Conservation (phyloP, 2,888 invertebrate species). For the Xestia rhomboidea region DNA sequence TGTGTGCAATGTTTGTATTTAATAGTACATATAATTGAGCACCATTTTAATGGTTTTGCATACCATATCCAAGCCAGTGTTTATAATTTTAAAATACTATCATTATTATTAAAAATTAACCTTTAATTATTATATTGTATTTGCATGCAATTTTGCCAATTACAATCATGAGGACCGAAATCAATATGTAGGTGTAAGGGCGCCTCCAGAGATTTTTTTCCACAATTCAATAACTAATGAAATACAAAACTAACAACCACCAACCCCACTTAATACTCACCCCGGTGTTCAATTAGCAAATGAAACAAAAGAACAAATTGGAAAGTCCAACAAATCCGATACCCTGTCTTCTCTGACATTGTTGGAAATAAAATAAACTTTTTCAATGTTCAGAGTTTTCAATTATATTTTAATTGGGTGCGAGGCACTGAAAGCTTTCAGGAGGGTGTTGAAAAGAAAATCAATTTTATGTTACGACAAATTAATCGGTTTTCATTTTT, state of each 20-base stretch:
- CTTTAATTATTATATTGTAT: too few relatives aligned
- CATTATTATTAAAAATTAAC: too few relatives aligned
- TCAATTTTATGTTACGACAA: neutral
- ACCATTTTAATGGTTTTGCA: neutral
- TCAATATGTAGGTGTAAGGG: neutral
- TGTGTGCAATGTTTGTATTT: neutral
- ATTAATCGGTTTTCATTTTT: neutral
- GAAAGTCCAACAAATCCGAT: neutral
- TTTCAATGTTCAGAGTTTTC: constrained; percentile 27
- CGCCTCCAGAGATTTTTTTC: too few relatives aligned
- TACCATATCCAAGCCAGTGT: neutral
- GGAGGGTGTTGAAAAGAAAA: constrained; percentile 21
- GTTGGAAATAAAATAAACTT: constrained; percentile 34
- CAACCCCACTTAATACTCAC: neutral
- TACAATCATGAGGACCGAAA: neutral
- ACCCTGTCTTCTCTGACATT: neutral
- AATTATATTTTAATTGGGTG: constrained; percentile 50
- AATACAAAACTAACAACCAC: neutral
- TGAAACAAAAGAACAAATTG: constrained; percentile 20
- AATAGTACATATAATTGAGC: neutral
- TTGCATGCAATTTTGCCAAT: neutral
- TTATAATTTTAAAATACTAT: neutral
- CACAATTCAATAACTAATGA: neutral
- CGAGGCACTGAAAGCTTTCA: constrained; percentile 11
- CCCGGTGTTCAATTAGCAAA: constrained; percentile 12